Base-by-base conservation (phyloP, 2,888 invertebrate species). In the Drosophila stalkeri region DNA sequence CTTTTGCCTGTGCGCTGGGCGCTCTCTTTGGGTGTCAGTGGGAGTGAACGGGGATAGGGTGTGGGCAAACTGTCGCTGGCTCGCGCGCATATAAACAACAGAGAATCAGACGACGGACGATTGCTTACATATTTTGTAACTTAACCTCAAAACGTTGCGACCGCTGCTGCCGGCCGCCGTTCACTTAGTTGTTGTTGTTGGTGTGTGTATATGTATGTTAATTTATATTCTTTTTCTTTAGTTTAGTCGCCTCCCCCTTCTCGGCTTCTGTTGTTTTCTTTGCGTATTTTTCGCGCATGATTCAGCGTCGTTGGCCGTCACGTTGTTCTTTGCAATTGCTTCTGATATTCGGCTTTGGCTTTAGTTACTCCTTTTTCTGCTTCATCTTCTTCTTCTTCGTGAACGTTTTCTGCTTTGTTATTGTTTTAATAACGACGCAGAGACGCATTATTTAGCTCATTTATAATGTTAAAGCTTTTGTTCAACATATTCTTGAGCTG, bases 101-200 rank as follows among this genome's bases (percentile, higher is more conserved):
- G 62, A 51, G 56, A 61, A 68, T 56, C 46, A 71, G 67, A 65
- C 63, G 59, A 68, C 49, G 62, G 81, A 80, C 80, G 69, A 61
- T 60, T 74, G 74, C 82, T 83, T 81, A 79, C 80, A 87, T 77
- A 85, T 77, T 82, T 86, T 81, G 81, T 86, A 89, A 89, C 89
- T 86, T 85, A 85, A 85, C 85, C 85, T 85, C 85, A 89, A 86
- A 77, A 71, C 68, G 64, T 72, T 80, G 83, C 72, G 72, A 67
- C 76, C 68, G 64, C 71, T 82, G 68, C 81, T 77, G 71, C 83
- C 83, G 80, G 80, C 64, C 61, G 67, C 56, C 69, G 65, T 85
- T 66, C 70, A 72, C 49, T 57, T 43, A 57, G 12, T 20, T 44
- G 47, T 62, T 44, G 47, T 57, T 44, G 54, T 52, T 65, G 33